Evolutionary conservation across 1,140 invertebrate species (phyloP).

Genomic region (Neotoxoptera formosana): DNA sequence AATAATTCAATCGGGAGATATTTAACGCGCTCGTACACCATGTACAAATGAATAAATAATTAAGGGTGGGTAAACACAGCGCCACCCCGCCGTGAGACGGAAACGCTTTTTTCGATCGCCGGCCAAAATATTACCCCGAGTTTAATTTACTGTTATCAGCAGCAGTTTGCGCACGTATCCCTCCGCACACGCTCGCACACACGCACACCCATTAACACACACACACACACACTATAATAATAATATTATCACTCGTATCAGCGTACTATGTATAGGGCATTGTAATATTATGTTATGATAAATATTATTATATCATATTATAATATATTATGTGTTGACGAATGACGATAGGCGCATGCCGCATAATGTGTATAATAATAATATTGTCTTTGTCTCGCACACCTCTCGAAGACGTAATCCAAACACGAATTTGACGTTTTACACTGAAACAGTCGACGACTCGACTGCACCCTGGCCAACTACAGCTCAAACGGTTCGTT

Average conservation of each 20-base stretch:
- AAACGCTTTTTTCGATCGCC: not conserved
- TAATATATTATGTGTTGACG: no score
- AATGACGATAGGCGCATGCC: not conserved
- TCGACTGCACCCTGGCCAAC: no score
- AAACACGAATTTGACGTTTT: not conserved
- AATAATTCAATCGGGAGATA: not conserved
- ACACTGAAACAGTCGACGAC: not conserved
- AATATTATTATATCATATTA: not conserved
- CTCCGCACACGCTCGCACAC: not conserved
- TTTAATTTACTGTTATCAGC: not conserved
- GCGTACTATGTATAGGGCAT: no score
- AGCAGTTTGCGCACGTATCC: not conserved
- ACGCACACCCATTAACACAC: not conserved
- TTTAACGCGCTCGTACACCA: not conserved
- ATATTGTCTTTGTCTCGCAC: not conserved
- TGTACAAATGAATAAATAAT: not conserved
- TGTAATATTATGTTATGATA: not conserved
- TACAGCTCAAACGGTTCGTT: no score
- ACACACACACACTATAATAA: not conserved
- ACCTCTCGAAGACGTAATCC: not conserved
- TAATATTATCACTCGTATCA: not conserved
- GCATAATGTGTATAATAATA: not conserved
- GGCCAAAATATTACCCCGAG: not conserved
- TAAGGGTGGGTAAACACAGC: not conserved
- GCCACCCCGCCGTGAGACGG: not conserved